Conservation (phyloP, 2,888 invertebrate species). For the Spodoptera littoralis region DNA sequence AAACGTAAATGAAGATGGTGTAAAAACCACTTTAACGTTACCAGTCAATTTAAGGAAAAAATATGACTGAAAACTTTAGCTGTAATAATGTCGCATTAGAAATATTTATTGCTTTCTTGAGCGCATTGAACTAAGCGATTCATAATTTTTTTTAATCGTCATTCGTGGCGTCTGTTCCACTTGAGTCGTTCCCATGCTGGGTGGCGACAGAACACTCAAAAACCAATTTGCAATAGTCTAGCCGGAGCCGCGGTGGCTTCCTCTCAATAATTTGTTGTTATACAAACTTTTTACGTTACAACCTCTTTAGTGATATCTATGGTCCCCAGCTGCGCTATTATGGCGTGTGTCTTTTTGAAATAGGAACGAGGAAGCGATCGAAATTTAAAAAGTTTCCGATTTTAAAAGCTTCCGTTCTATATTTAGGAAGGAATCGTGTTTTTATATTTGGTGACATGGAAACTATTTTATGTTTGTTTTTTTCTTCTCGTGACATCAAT, state of each 20-base stretch:
- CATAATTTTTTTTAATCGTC: constrained; percentile 67
- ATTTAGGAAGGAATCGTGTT: constrained; percentile 58
- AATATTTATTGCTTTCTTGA: constrained; percentile 79
- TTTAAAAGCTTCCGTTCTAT: constrained; percentile 55
- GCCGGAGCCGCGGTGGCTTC: constrained; percentile 78
- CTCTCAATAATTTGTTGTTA: constrained; percentile 64
- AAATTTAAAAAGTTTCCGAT: constrained; percentile 65
- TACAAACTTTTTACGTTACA: constrained; percentile 61
- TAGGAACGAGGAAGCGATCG: constrained; percentile 67
- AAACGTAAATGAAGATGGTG: constrained; percentile 34
- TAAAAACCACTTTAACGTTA: constrained; percentile 31
- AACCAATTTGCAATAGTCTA: constrained; percentile 86
- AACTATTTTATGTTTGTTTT: constrained; percentile 46
- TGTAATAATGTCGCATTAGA: constrained; percentile 66
- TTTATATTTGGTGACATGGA: constrained; percentile 54
- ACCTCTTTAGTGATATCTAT: constrained; percentile 62
- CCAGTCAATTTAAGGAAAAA: constrained; percentile 42
- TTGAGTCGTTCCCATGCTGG: constrained; percentile 82
- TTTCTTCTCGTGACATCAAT: constrained; percentile 10
- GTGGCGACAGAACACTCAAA: constrained; percentile 87
- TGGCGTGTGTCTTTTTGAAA: constrained; percentile 77
- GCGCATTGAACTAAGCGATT: constrained; percentile 62
- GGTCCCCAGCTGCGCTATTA: constrained; percentile 72
- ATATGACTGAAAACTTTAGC: constrained; percentile 52
- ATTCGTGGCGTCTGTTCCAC: constrained; percentile 75